phyloP scores from a whole-genome alignment of 2,113 vertebrate genomes.

The Syngnathus typhle region DNA sequence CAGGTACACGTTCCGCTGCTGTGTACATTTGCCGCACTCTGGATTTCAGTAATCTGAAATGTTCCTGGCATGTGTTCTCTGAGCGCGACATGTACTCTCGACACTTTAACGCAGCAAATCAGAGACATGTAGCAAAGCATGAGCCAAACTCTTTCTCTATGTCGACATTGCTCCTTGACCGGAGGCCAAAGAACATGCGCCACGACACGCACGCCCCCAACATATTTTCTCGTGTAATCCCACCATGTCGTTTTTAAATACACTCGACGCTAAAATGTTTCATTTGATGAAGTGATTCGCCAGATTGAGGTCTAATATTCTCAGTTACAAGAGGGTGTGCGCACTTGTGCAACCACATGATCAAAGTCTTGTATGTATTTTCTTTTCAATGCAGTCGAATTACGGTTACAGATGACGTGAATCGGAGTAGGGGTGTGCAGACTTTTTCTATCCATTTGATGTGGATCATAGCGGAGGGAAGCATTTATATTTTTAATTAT shows the following conservation, averaged over 20 bases:
- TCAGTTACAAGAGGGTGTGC: no score
- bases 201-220: neutral
- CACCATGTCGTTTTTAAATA: neutral
- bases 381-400: no score
- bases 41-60: constrained; percentile 42
- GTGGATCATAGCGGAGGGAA: neutral
- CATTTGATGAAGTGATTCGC: neutral
- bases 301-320: neutral
- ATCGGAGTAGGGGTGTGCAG: neutral
- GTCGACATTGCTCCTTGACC: constrained; percentile 38
- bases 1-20: neutral
- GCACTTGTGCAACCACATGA: no score
- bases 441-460: neutral
- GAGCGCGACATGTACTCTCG: constrained; percentile 10
- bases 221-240: constrained; percentile 4
- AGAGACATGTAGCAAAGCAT: constrained; percentile 20
- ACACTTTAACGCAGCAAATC: constrained; percentile 34
- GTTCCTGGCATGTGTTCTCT: constrained; percentile 28
- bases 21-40: neutral
- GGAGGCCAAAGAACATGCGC: constrained; percentile 43
- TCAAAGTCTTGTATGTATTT: no score
- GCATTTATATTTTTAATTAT: neutral
- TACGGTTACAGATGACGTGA: no score
- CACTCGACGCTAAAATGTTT: neutral
- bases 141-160: constrained; percentile 40